Evolutionary conservation across 2,888 invertebrate species (phyloP).

Genomic region (Hipparchia sbordonii): DNA sequence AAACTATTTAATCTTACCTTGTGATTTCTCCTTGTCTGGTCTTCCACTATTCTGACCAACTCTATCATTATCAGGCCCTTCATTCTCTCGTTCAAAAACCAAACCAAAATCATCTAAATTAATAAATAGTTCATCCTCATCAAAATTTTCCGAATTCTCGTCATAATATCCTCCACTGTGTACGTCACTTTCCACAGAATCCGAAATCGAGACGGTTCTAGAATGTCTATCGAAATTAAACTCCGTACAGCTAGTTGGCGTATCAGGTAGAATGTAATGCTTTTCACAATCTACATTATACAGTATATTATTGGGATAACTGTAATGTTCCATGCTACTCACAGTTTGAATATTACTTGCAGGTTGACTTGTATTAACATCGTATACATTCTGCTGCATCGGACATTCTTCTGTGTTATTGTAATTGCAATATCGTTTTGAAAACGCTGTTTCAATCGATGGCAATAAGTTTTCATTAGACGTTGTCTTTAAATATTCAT

Average conservation of each 20-base stretch:
- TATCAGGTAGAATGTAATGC: slow-evolving; percentile 68
- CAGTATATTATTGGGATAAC: slow-evolving; percentile 75
- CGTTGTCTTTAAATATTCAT: slow-evolving; percentile 60
- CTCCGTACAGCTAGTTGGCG: slow-evolving; percentile 73
- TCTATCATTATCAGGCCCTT: slow-evolving; percentile 47
- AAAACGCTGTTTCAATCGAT: slow-evolving; percentile 75
- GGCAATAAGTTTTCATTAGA: slow-evolving; percentile 66
- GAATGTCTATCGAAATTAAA: slow-evolving; percentile 66
- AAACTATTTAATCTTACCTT: slow-evolving; percentile 53
- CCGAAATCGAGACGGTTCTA: slow-evolving; percentile 70
- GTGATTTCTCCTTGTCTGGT: slow-evolving; percentile 60
- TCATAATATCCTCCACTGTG: slow-evolving; percentile 73
- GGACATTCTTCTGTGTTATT: slow-evolving; percentile 51
- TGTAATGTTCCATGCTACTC: slow-evolving; percentile 73
- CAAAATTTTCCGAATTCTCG: slow-evolving; percentile 72
- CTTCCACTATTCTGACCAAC: slow-evolving; percentile 51
- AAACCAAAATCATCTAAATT: slow-evolving; percentile 76
- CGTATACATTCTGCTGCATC: slow-evolving; percentile 43
- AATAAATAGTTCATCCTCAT: slow-evolving; percentile 75
- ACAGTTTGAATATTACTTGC: slow-evolving; percentile 48
- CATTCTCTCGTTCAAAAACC: slow-evolving; percentile 62
- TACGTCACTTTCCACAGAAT: slow-evolving; percentile 74
- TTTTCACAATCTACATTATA: slow-evolving; percentile 68
- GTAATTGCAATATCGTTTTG: slow-evolving; percentile 67
- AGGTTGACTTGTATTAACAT: slow-evolving; percentile 43